These are phyloP conservation scores for Nothobranchius kuhntae DNA, from an alignment of 2,113 vertebrate genomes.

Conservation along the genomic window DNA sequence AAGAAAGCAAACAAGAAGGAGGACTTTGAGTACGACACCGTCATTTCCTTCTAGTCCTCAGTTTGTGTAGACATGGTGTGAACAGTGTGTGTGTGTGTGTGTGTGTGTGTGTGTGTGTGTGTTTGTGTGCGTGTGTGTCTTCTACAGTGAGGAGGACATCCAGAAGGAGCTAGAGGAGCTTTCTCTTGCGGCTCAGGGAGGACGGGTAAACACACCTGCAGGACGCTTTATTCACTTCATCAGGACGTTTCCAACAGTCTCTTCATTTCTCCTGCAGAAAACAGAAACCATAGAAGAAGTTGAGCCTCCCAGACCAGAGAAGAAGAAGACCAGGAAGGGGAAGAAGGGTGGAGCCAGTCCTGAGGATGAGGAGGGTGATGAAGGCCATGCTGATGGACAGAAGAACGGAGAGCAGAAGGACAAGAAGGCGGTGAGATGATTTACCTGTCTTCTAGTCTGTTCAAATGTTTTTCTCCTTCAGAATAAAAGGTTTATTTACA, in stretches of 20 bases:
- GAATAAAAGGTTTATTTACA: too few species aligned
- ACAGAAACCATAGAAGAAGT: conserved; percentile 79
- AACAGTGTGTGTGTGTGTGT: neutral
- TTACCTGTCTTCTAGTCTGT: too few species aligned
- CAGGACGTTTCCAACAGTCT: neutral
- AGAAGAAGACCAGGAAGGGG: conserved; percentile 91
- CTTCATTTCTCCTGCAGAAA: conserved; percentile 69
- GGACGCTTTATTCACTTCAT: neutral
- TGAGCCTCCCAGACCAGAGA: conserved; percentile 86
- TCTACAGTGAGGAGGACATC: conserved; percentile 94
- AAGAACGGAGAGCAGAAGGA: conserved; percentile 49
- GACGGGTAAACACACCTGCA: conserved; percentile 63
- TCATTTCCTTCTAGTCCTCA: conserved; percentile 4
- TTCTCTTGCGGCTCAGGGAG: conserved; percentile 87
- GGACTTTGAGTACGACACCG: conserved; percentile 86
- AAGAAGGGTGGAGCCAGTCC: conserved; percentile 78
- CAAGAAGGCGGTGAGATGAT: conserved; percentile 42
- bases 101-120: neutral
- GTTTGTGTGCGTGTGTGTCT: neutral
- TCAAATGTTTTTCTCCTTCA: too few species aligned
- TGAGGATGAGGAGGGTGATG: conserved; percentile 79
- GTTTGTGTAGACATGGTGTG: neutral
- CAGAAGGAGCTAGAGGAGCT: conserved; percentile 94
- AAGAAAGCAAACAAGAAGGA: conserved; percentile 91
- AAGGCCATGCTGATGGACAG: conserved; percentile 16